Percentiles rank a stretch among this genome's conserved stretches.
Evolutionary conservation across 2,797 vertebrate species (phyloP).

Genomic region (Phaenicophaeus curvirostris): DNA sequence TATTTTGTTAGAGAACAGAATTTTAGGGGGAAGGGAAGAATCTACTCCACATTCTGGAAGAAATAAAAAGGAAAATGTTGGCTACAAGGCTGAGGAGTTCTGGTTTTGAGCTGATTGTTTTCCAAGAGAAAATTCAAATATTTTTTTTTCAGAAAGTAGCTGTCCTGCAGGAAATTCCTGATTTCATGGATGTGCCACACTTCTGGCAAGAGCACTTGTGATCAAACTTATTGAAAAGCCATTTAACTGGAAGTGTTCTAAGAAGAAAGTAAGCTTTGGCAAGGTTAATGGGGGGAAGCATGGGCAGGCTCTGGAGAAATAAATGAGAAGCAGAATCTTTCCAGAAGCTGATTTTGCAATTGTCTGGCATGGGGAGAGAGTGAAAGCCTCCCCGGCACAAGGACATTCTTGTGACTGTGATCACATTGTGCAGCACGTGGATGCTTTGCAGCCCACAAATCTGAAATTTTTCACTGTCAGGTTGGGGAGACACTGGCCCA

Average conservation of each 20-base stretch:
- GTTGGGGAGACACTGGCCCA: no score
- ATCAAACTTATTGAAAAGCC: slow-evolving; percentile 53
- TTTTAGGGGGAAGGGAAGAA: slow-evolving; percentile 2
- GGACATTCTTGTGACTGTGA: background rate
- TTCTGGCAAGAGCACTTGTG: background rate
- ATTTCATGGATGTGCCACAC: slow-evolving; percentile 5
- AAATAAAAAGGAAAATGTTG: slow-evolving; percentile 62
- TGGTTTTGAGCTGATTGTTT: slow-evolving; percentile 20
- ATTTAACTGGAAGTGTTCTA: slow-evolving; percentile 30
- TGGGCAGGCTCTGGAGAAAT: background rate
- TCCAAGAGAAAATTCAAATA: slow-evolving; percentile 41
- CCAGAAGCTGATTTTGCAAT: slow-evolving; percentile 45
- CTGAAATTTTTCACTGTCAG: no score
- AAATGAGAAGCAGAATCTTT: slow-evolving; percentile 44
- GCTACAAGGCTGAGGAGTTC: background rate
- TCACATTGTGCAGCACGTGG: background rate
- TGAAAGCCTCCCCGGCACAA: background rate
- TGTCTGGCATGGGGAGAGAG: background rate
- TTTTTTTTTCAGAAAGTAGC: background rate
- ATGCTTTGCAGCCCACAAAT: background rate
- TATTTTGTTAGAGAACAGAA: slow-evolving; percentile 40
- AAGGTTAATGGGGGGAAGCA: background rate
- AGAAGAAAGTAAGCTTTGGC: slow-evolving; percentile 18
- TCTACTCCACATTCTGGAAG: slow-evolving; percentile 58
- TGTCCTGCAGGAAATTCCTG: slow-evolving; percentile 63